Conservation (phyloP, 2,797 vertebrate species). For the Craterocephalus amniculus region DNA sequence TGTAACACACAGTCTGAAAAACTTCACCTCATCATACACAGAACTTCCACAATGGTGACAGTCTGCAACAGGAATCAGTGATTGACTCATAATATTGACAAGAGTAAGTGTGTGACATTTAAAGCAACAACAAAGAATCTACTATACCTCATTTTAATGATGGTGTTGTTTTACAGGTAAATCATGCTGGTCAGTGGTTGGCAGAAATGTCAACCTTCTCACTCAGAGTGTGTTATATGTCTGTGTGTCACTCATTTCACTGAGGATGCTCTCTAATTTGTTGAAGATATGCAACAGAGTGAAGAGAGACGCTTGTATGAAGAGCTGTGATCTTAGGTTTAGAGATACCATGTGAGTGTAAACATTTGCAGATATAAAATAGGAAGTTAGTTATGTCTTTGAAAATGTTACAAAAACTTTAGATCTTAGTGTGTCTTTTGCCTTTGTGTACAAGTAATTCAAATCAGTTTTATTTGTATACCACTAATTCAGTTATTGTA, state of each 20-base stretch:
- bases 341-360: slow-evolving; percentile 74
- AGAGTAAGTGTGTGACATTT: background rate
- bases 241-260: slow-evolving; percentile 13
- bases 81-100: background rate
- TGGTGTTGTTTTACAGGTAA: slow-evolving; percentile 29
- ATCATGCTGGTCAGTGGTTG: slow-evolving; percentile 32
- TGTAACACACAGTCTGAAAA: slow-evolving; percentile 17
- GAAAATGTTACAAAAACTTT: slow-evolving; percentile 33
- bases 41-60: background rate
- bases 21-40: slow-evolving; percentile 25
- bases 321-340: slow-evolving; percentile 61
- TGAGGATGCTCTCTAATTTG: slow-evolving; percentile 12
- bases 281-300: slow-evolving; percentile 28
- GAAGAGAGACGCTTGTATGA: slow-evolving; percentile 68
- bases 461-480: background rate
- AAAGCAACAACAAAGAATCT: slow-evolving; percentile 13
- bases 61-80: background rate
- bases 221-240: slow-evolving; percentile 13
- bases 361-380: slow-evolving; percentile 74
- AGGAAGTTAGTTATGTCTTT: slow-evolving; percentile 49
- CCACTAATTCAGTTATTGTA: background rate
- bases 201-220: slow-evolving; percentile 52
- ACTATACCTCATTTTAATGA: slow-evolving; percentile 17
- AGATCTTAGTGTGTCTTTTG: slow-evolving; percentile 79
- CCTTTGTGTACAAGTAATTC: slow-evolving; percentile 69